Percentiles rank a stretch among this genome's conserved stretches.
Conservation (phyloP, 2,797 vertebrate genomes). For the Sebastes itinus region DNA sequence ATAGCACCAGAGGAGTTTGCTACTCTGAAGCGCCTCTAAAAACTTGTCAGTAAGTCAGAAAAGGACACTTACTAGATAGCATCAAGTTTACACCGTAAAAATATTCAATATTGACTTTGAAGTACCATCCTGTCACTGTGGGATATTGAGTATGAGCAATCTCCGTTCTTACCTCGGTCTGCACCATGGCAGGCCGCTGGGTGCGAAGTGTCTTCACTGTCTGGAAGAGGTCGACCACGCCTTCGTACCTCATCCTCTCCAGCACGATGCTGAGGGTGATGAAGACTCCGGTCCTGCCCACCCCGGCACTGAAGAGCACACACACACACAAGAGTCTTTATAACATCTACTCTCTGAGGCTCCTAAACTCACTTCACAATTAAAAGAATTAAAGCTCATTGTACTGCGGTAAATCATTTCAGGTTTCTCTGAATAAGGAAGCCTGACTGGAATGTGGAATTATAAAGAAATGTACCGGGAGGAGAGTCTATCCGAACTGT, state of each 20-base stretch:
- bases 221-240: constrained; percentile 97
- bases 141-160: background rate
- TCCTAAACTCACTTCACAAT: background rate
- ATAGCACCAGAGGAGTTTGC: background rate
- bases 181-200: constrained; percentile 96
- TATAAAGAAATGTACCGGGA: background rate
- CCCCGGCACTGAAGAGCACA: constrained; percentile 86
- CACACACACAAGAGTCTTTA: constrained; percentile 9
- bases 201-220: constrained; percentile 96
- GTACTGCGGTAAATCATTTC: background rate
- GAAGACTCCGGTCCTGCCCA: constrained; percentile 94
- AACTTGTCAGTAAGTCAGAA: constrained; percentile 16
- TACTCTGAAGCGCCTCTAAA: constrained; percentile 13
- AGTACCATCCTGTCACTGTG: background rate
- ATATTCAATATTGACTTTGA: constrained; percentile 14
- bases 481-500: background rate
- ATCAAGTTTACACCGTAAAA: background rate
- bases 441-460: background rate
- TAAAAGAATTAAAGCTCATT: background rate
- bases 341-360: background rate
- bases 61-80: constrained; percentile 5
- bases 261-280: constrained; percentile 96
- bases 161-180: constrained; percentile 89
- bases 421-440: background rate
- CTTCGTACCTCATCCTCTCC: constrained; percentile 96